Evolutionary conservation across 2,888 invertebrate species (phyloP).

Genomic region (Drosophila algonquin): DNA sequence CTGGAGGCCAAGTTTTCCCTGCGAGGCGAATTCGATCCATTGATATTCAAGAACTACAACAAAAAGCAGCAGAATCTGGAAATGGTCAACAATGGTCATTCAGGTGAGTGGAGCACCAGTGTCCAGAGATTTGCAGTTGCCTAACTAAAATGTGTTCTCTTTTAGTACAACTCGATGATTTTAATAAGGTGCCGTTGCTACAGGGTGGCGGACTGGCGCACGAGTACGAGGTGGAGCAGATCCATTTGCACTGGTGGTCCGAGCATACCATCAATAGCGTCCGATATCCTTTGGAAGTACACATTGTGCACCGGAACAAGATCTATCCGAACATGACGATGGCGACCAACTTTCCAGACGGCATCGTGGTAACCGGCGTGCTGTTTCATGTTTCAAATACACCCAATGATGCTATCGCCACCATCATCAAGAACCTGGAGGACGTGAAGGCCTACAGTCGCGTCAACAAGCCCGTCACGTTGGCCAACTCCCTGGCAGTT

Average conservation of each 20-base stretch:
- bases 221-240: slow-evolving; percentile 87
- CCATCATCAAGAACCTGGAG: slow-evolving; percentile 75
- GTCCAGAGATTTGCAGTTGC: not conserved
- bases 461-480: slow-evolving; percentile 65
- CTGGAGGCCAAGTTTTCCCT: slow-evolving; percentile 86
- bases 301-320: slow-evolving; percentile 87
- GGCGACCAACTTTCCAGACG: slow-evolving; percentile 85
- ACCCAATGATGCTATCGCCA: slow-evolving; percentile 75
- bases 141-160: not conserved
- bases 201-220: slow-evolving; percentile 85
- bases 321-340: slow-evolving; percentile 84
- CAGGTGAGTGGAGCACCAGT: slow-evolving; percentile 74
- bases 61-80: slow-evolving; percentile 68
- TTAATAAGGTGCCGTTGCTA: slow-evolving; percentile 76
- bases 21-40: slow-evolving; percentile 82
- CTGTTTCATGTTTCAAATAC: slow-evolving; percentile 85
- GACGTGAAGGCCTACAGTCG: slow-evolving; percentile 70
- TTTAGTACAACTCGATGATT: slow-evolving; percentile 77
- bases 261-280: slow-evolving; percentile 90
- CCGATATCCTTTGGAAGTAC: slow-evolving; percentile 87
- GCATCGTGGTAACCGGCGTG: slow-evolving; percentile 87
- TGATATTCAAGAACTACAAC: slow-evolving; percentile 80
- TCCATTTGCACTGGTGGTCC: slow-evolving; percentile 94
- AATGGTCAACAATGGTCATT: slow-evolving; percentile 83
- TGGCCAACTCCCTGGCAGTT: slow-evolving; percentile 71